These are phyloP conservation scores for Tetramorium parvispinum DNA, from an alignment of 1,140 invertebrate genomes.

Conservation along the genomic window DNA sequence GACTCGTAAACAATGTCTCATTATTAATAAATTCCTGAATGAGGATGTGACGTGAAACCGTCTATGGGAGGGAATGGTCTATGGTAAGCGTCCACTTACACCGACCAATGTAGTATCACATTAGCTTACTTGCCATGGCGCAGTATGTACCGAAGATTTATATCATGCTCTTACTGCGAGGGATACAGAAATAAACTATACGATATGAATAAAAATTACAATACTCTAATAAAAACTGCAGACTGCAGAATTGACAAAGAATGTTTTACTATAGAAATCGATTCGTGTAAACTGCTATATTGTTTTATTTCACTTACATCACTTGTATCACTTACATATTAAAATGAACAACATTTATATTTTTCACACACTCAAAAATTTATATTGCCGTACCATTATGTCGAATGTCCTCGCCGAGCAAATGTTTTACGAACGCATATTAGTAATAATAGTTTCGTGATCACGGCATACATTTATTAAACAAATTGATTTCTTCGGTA, in stretches of 20 bases:
- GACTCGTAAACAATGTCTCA: constrained; percentile 74
- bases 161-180: constrained; percentile 6
- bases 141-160: constrained; percentile 15
- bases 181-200: not conserved
- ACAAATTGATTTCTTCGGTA: constrained; percentile 70
- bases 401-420: not conserved
- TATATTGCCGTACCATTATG: not conserved
- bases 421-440: constrained; percentile 10
- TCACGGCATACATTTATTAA: constrained; percentile 65
- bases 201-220: not conserved
- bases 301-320: not conserved
- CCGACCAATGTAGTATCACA: constrained; percentile 12
- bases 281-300: not conserved
- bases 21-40: constrained; percentile 76
- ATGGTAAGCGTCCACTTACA: constrained; percentile 26
- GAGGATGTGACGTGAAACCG: constrained; percentile 76
- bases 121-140: constrained; percentile 28
- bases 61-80: constrained; percentile 56
- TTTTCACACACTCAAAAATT: not conserved
- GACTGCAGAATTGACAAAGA: not conserved
- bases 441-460: constrained; percentile 2
- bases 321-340: not conserved
- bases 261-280: not conserved
- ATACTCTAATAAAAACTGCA: not conserved
- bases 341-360: not conserved